A percentile compares a stretch with the other conserved stretches of the same genome.
These are phyloP conservation scores for Halcyon senegalensis DNA, from an alignment of 2,113 vertebrate species.

Conservation along the genomic window DNA sequence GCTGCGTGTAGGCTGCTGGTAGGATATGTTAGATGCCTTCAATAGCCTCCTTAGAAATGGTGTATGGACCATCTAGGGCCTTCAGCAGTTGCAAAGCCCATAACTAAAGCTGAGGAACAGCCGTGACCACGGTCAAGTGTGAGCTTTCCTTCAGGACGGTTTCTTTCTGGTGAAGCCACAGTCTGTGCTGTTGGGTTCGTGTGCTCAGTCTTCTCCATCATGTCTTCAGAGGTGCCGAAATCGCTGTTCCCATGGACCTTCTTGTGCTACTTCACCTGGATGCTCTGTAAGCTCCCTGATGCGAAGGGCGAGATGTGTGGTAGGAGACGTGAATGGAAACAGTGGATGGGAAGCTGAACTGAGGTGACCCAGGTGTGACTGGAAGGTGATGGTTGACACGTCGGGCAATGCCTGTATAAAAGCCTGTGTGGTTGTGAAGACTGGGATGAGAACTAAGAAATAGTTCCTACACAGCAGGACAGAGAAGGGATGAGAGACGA, in stretches of 20 bases:
- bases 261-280: not conserved
- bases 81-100: too few relatives aligned
- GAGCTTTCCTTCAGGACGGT: too few relatives aligned
- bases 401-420: not conserved
- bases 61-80: too few relatives aligned
- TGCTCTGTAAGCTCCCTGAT: not conserved
- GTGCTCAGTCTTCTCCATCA: not conserved
- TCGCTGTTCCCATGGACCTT: not conserved
- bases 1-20: not conserved
- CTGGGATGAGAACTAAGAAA: not conserved
- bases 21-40: too few relatives aligned
- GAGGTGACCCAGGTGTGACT: not conserved
- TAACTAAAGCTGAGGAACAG: too few relatives aligned
- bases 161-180: too few relatives aligned
- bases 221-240: not conserved
- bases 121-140: too few relatives aligned
- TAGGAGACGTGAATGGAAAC: not conserved
- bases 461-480: not conserved
- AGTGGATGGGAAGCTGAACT: not conserved
- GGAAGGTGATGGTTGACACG: not conserved
- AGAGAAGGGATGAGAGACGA: not conserved
- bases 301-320: rapidly evolving
- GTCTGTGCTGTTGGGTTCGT: too few relatives aligned
- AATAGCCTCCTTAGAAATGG: too few relatives aligned
- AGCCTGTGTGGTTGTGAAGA: not conserved